Conservation (phyloP, 1,140 invertebrate species). For the Carposina sasakii region DNA sequence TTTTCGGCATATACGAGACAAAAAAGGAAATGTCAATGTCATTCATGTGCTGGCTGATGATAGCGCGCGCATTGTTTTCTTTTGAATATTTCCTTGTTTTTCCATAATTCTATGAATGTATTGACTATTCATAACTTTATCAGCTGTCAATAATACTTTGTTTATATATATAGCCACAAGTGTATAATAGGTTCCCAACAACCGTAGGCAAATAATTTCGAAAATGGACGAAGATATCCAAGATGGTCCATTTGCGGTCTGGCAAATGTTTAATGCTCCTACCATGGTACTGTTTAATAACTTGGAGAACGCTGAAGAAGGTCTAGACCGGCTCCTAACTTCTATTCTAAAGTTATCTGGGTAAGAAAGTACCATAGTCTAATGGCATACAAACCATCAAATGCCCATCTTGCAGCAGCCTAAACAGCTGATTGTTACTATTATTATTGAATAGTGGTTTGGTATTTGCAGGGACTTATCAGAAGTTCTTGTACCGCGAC, state of each 20-base stretch:
- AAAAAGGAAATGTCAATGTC: too few relatives aligned
- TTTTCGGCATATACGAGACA: too few relatives aligned
- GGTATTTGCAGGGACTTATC: conserved; percentile 57
- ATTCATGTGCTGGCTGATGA: too few relatives aligned
- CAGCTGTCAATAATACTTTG: too few relatives aligned
- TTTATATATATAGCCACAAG: too few relatives aligned
- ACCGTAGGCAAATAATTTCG: conserved; percentile 8
- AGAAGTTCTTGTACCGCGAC: conserved; percentile 67
- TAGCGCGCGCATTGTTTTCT: too few relatives aligned
- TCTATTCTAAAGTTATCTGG: conserved; percentile 69
- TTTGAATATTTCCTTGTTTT: too few relatives aligned
- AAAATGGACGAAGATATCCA: conserved; percentile 55
- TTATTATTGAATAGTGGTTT: conserved; percentile 2
- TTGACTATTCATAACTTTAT: too few relatives aligned
- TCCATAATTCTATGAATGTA: too few relatives aligned
- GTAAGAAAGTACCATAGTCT: conserved; percentile 27
- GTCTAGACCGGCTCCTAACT: conserved; percentile 61
- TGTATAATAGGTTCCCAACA: too few relatives aligned
- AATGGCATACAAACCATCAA: neutral
- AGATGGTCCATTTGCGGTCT: conserved; percentile 67
- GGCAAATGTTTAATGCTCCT: conserved; percentile 73
- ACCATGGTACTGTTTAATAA: conserved; percentile 69
- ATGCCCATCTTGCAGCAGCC: neutral
- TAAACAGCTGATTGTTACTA: neutral
- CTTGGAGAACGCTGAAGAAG: conserved; percentile 62